phyloP scores from a whole-genome alignment of 2,113 vertebrate species.

The Malurus cyaneus region DNA sequence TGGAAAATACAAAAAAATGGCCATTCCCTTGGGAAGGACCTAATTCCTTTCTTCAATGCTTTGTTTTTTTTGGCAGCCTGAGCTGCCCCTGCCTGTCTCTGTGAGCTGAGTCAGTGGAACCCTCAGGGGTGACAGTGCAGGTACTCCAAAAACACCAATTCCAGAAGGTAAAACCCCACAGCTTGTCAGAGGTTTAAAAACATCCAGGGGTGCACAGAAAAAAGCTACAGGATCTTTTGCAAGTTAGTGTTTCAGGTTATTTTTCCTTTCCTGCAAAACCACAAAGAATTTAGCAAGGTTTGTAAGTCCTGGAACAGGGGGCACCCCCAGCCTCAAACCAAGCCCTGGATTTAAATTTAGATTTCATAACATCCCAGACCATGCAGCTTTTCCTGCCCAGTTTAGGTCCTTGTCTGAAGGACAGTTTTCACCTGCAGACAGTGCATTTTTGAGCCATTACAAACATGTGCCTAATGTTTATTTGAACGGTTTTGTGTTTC shows the following conservation, averaged over 20 bases:
- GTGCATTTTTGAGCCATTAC: not conserved
- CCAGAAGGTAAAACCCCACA: not conserved
- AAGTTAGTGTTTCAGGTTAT: not conserved
- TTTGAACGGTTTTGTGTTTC: not conserved
- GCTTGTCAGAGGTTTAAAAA: not conserved
- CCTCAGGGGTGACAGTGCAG: accelerated
- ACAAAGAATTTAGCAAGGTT: not conserved
- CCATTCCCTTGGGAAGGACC: not conserved
- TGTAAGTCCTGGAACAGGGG: not conserved
- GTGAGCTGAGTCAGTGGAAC: not conserved
- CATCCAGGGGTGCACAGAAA: accelerated
- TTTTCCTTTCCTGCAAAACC: not conserved
- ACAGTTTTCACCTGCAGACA: not conserved
- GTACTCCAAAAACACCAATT: not conserved
- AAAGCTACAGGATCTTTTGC: not conserved
- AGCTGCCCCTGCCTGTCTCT: not conserved
- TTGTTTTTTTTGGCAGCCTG: not conserved
- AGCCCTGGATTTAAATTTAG: not conserved
- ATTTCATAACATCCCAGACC: not conserved
- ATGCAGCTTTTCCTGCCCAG: not conserved
- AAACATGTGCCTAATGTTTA: not conserved
- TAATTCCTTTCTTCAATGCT: not conserved
- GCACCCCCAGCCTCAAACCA: not conserved
- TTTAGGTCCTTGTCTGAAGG: not conserved
- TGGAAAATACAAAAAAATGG: not conserved